phyloP scores from a whole-genome alignment of 2,113 vertebrate species.

The Ammospiza caudacuta region DNA sequence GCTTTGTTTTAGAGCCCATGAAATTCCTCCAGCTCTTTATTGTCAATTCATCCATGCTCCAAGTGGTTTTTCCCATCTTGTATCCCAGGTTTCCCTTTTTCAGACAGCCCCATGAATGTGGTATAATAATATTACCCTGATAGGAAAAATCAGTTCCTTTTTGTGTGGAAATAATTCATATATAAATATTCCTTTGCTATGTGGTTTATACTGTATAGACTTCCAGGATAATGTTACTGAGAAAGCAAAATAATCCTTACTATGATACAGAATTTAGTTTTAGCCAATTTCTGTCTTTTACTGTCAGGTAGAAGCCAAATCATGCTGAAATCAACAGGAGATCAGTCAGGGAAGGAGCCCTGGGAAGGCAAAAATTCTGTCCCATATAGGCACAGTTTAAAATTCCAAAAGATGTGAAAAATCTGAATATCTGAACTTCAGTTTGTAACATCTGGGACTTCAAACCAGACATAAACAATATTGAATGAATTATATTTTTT shows the following conservation, averaged over 20 bases:
- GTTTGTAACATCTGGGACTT: constrained; percentile 35
- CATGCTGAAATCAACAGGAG: neutral
- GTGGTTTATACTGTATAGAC: neutral
- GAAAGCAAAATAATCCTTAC: neutral
- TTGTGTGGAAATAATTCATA: neutral
- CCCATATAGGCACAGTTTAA: neutral
- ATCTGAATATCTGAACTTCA: neutral
- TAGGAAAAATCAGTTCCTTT: neutral
- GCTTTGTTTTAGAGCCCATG: neutral
- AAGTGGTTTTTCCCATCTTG: neutral
- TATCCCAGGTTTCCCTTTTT: neutral
- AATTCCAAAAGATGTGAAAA: constrained; percentile 6
- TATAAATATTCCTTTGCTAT: neutral
- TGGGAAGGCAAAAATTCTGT: neutral
- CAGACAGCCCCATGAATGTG: neutral
- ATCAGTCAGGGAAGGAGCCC: neutral
- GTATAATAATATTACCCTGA: neutral
- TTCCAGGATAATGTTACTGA: neutral
- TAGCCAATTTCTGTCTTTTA: neutral
- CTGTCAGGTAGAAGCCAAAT: neutral
- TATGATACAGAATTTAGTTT: constrained; percentile 2
- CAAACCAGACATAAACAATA: constrained; percentile 23
- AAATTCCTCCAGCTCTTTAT: neutral
- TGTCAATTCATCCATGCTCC: neutral
- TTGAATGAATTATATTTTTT: neutral